These are phyloP conservation scores for Danionella cerebrum DNA, from an alignment of 2,113 vertebrate species.

Conservation along the genomic window DNA sequence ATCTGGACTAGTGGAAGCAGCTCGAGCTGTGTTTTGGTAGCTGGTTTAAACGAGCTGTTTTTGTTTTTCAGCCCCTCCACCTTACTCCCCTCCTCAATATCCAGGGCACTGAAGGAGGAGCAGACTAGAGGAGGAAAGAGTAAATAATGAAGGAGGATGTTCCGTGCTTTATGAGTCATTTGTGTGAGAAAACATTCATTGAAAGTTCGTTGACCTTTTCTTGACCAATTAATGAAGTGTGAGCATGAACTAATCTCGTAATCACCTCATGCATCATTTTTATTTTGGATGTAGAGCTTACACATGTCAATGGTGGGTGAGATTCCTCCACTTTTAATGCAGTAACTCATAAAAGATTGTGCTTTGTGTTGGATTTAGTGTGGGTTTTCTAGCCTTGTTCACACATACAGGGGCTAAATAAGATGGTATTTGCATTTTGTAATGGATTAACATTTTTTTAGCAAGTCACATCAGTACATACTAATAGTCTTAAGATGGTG, in stretches of 20 bases:
- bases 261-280: background rate
- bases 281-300: slow-evolving; percentile 6
- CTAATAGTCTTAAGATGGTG: no score
- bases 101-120: slow-evolving; percentile 57
- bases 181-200: background rate
- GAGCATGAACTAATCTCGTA: slow-evolving; percentile 21
- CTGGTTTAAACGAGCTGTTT: no score
- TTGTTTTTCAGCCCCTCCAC: slow-evolving; percentile 67
- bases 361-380: background rate
- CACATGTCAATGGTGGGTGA: background rate
- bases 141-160: slow-evolving; percentile 40
- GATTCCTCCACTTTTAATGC: background rate
- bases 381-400: no score
- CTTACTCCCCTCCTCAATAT: slow-evolving; percentile 68
- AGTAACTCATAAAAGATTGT: slow-evolving; percentile 4
- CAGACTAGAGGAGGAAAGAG: background rate
- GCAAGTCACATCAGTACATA: no score
- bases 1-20: no score
- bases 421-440: slow-evolving; percentile 1
- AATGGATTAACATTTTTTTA: no score
- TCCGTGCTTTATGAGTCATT: slow-evolving; percentile 20
- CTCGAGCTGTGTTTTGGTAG: background rate
- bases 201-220: slow-evolving; percentile 17
- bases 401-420: no score
- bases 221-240: slow-evolving; percentile 1